These are phyloP conservation scores for Pogonomyrmex californicus DNA, from an alignment of 1,140 invertebrate species.

Conservation along the genomic window DNA sequence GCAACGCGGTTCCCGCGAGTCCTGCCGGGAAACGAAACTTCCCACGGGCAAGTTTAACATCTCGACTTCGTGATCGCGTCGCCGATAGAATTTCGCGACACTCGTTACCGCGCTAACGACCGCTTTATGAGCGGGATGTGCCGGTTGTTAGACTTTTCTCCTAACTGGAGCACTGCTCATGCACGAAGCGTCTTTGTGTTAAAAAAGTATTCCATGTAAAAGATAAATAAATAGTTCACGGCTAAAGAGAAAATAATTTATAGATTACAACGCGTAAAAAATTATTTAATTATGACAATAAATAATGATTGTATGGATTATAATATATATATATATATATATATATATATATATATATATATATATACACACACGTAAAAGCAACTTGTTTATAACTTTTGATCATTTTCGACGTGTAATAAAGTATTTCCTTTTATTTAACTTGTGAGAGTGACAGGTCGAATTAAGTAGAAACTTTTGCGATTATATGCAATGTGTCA, in stretches of 20 bases:
- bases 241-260: background rate
- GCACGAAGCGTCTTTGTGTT: background rate
- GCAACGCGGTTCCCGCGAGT: conserved; percentile 67
- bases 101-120: conserved; percentile 17
- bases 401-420: background rate
- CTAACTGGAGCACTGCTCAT: background rate
- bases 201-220: conserved; percentile 5
- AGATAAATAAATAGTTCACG: conserved; percentile 20
- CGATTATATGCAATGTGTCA: background rate
- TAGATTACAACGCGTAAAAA: background rate
- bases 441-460: background rate
- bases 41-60: conserved; percentile 60
- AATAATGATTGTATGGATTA: background rate
- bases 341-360: background rate
- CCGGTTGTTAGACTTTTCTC: background rate
- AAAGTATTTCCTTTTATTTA: conserved; percentile 1
- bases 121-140: conserved; percentile 4
- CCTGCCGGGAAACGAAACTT: conserved; percentile 50
- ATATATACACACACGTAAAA: too few species aligned
- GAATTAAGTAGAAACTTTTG: background rate
- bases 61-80: conserved; percentile 31
- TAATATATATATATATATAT: background rate
- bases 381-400: too few species aligned
- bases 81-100: conserved; percentile 51
- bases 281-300: background rate